Conservation (phyloP, 2,888 invertebrate species). For the Lordiphosa andalusiaca region DNA sequence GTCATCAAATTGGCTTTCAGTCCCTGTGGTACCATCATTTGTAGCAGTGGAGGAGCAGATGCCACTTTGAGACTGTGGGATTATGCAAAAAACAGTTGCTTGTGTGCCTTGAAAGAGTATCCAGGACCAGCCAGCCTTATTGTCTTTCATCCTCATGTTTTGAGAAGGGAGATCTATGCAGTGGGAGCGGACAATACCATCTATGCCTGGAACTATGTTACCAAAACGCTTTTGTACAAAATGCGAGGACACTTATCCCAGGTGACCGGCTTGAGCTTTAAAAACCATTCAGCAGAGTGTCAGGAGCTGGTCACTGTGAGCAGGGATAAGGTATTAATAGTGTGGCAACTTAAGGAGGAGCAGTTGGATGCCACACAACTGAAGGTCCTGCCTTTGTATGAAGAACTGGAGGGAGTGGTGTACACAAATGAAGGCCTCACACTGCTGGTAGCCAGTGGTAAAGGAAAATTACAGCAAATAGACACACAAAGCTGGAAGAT, state of each 20-base stretch:
- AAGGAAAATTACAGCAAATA: slow-evolving; percentile 81
- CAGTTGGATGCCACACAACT: slow-evolving; percentile 82
- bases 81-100: slow-evolving; percentile 88
- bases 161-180: slow-evolving; percentile 84
- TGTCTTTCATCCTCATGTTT: slow-evolving; percentile 84
- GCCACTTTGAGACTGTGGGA: slow-evolving; percentile 93
- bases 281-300: slow-evolving; percentile 80
- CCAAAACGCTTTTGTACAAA: slow-evolving; percentile 83
- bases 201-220: slow-evolving; percentile 87
- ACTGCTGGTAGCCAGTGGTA: slow-evolving; percentile 86
- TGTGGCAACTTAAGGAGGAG: slow-evolving; percentile 86
- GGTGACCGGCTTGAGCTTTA: slow-evolving; percentile 89
- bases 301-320: slow-evolving; percentile 88
- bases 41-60: slow-evolving; percentile 91
- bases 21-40: slow-evolving; percentile 84
- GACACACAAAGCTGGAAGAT: slow-evolving; percentile 67
- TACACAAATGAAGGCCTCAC: slow-evolving; percentile 68
- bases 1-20: slow-evolving; percentile 87
- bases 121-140: slow-evolving; percentile 89
- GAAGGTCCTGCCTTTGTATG: slow-evolving; percentile 91
- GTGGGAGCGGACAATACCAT: slow-evolving; percentile 93
- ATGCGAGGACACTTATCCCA: slow-evolving; percentile 92
- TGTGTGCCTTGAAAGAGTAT: slow-evolving; percentile 88
- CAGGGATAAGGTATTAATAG: slow-evolving; percentile 92
- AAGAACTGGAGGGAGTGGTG: slow-evolving; percentile 86